Evolutionary conservation across 2,797 vertebrate species (phyloP).

Genomic region (Takifugu rubripes): DNA sequence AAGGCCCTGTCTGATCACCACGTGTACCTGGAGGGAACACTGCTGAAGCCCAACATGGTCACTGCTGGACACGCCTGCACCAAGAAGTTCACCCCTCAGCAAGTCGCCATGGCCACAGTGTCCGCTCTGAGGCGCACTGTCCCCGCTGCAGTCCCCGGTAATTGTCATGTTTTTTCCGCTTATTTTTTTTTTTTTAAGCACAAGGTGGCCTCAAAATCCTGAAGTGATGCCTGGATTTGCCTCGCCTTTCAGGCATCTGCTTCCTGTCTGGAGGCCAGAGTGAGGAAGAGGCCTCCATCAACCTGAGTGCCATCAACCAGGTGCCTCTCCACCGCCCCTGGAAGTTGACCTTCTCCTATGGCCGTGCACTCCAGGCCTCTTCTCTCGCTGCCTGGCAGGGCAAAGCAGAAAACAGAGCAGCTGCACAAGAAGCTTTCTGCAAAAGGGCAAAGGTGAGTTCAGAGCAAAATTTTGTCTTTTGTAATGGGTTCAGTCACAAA

Average conservation of each 20-base stretch:
- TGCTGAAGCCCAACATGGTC: conserved; percentile 98
- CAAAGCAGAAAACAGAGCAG: conserved; percentile 84
- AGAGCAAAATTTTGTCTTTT: not conserved
- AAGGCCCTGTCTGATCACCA: conserved; percentile 95
- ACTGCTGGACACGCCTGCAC: conserved; percentile 87
- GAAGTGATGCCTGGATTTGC: not conserved
- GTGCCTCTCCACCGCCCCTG: conserved; percentile 85
- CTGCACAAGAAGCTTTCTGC: conserved; percentile 85
- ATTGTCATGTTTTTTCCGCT: conserved; percentile 12
- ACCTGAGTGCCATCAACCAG: conserved; percentile 94
- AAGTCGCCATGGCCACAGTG: conserved; percentile 91
- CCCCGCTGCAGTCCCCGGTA: conserved; percentile 91
- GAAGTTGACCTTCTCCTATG: conserved; percentile 96
- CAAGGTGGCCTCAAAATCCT: fast-evolving
- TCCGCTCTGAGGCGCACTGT: conserved; percentile 90
- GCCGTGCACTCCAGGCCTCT: conserved; percentile 94
- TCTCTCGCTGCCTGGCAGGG: conserved; percentile 90
- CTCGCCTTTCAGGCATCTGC: conserved; percentile 82
- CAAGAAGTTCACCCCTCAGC: conserved; percentile 88
- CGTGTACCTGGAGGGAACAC: conserved; percentile 93
- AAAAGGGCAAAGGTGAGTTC: conserved; percentile 84
- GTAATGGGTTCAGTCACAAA: conserved; percentile 6
- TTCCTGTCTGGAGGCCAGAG: conserved; percentile 98
- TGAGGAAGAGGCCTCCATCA: conserved; percentile 93
- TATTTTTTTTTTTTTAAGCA: not conserved